Conservation (phyloP, 1,140 invertebrate genomes). For the Bombus affinis region DNA sequence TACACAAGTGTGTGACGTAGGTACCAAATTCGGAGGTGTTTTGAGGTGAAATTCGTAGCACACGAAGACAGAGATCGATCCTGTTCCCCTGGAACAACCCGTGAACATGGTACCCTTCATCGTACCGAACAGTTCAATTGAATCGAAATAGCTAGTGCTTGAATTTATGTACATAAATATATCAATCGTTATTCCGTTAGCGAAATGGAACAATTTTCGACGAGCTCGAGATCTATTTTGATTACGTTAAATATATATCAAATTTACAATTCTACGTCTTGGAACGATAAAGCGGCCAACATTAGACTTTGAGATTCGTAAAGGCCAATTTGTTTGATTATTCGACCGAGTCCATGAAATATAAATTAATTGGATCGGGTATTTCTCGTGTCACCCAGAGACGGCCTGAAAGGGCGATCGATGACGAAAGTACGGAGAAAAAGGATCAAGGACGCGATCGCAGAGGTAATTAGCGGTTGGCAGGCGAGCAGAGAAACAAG, state of each 20-base stretch:
- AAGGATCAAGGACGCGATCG: conserved; percentile 26
- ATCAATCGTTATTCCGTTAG: neutral
- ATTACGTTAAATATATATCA: no score
- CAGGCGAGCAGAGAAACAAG: neutral
- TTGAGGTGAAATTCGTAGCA: neutral
- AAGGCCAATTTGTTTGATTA: neutral
- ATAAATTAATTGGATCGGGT: neutral
- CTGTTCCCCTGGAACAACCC: neutral
- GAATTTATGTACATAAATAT: neutral
- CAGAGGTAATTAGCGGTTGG: neutral
- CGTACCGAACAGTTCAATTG: neutral
- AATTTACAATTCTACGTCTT: neutral
- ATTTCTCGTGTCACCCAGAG: neutral
- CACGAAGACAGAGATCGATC: neutral
- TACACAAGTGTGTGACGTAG: neutral
- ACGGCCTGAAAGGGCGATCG: neutral
- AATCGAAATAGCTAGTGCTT: neutral
- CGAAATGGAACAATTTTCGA: neutral
- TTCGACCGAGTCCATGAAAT: neutral
- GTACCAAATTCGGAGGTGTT: neutral
- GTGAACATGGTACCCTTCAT: neutral
- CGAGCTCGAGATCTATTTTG: neutral
- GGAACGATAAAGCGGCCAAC: neutral
- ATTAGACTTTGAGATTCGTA: neutral
- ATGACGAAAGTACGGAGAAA: neutral